These are phyloP conservation scores for Melolontha melolontha DNA, from an alignment of 2,888 invertebrate species.

Conservation along the genomic window DNA sequence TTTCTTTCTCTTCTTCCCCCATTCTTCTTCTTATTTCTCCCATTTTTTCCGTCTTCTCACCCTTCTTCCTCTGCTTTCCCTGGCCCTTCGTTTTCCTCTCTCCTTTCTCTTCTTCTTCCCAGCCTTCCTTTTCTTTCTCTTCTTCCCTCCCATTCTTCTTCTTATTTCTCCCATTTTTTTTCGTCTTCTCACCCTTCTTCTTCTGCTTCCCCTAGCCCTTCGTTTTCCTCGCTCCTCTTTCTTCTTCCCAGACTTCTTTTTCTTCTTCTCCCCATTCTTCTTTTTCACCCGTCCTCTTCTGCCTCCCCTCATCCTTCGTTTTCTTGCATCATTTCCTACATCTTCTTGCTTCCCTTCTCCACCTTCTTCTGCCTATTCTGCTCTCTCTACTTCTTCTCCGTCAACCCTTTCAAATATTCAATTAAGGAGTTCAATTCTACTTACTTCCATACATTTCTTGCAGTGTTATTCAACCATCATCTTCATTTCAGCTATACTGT, in stretches of 20 bases:
- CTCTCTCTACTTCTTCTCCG: no score
- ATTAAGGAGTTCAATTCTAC: no score
- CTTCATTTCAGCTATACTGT: no score
- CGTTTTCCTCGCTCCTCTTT: conserved; percentile 4
- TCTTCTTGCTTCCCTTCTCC: no score
- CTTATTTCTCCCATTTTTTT: background rate
- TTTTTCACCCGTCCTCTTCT: background rate
- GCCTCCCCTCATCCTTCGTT: no score
- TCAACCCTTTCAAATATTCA: no score
- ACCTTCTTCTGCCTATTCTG: no score
- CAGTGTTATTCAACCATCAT: no score
- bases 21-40: background rate
- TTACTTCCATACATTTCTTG: no score
- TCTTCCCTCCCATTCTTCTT: background rate
- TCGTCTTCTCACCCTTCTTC: background rate
- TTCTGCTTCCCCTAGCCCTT: background rate
- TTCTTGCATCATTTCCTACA: no score
- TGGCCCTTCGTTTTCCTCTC: background rate
- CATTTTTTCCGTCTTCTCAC: background rate
- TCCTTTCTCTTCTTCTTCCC: conserved; percentile 15
- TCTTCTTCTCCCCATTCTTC: background rate
- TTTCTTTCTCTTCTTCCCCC: background rate
- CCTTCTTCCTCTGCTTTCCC: background rate
- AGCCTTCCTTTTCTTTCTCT: background rate
- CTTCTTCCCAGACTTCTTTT: conserved; percentile 6